Evolutionary conservation across 2,797 vertebrate genomes (phyloP), one percentile per base, ranked within the genome.

Genomic region (Pteronotus mesoamericanus): DNA sequence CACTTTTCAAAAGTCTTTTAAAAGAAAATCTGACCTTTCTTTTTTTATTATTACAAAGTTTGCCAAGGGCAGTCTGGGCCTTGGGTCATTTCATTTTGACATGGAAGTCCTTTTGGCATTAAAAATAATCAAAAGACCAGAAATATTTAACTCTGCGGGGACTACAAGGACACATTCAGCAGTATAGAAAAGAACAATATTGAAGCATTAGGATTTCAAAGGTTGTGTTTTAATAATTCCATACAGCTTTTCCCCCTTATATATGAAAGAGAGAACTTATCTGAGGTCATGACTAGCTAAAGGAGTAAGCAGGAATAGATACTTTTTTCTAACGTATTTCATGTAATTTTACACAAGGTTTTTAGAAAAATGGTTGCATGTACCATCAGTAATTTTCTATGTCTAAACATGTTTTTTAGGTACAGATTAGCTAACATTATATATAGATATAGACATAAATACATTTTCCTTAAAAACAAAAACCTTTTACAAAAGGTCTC

Each of bases 71-170:
- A 97, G n/a, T 80, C 34, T 68, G 74, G 42, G 80, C 74, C 90
- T 93, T 96, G 34, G 69, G 29, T 95, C 96, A 97, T 95, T 95
- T 97, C 55, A 55, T 96, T 96, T 94, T 96, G 87, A 95, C 55
- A 84, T 46, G 42, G 64, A 90, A 79, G n/a, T 71, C 88, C 82
- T 96, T 92, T 94, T 29, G 77, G 21, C 53, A 94, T 89, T 94
- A 95, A 94, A 88, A 94, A 97, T 80, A 89, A 86, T 83, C 44
- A 39, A 83, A 93, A 94, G n/a, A 3, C 8, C 57, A 88, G 68
- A 93, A 90, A n/a, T 87, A 78, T 74, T 97, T 90, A 95, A 95
- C 68, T 92, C 68, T 80, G 42, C 71, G 77, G 3, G 92, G 44
- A 85, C 48, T 26, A 79, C 78, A 9, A 87, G 21, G 77, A 83